A percentile compares a stretch with the other conserved stretches of the same genome.
These are phyloP conservation scores for Melieria picta DNA, from an alignment of 2,888 invertebrate species.

Conservation along the genomic window DNA sequence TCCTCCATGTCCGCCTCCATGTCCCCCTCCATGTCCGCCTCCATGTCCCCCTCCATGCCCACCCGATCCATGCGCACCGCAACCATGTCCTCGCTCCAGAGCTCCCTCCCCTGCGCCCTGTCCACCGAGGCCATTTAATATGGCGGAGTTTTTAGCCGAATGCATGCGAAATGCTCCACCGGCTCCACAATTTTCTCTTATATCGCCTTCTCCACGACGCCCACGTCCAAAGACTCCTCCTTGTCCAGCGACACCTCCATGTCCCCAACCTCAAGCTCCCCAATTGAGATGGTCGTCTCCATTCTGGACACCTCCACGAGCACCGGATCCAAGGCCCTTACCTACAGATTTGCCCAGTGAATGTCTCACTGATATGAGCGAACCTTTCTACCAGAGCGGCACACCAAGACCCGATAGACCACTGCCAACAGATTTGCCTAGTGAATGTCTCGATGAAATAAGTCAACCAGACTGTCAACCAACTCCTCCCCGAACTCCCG, in stretches of 20 bases:
- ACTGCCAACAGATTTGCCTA: slow-evolving; percentile 13
- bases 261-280: too few species aligned
- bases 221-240: neutral
- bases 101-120: neutral
- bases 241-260: too few species aligned
- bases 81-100: neutral
- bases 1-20: neutral
- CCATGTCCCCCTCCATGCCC: neutral
- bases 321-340: neutral
- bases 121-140: neutral
- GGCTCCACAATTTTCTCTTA: slow-evolving; percentile 18
- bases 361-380: slow-evolving; percentile 16
- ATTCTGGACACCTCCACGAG: neutral
- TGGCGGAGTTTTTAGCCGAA: neutral
- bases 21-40: neutral
- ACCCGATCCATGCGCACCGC: slow-evolving; percentile 1
- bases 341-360: slow-evolving; percentile 22
- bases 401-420: neutral
- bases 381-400: slow-evolving; percentile 14
- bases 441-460: slow-evolving; percentile 27
- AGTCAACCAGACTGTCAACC: slow-evolving; percentile 22
- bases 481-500: slow-evolving; percentile 3
- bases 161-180: slow-evolving; percentile 10
- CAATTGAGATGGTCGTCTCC: too few species aligned
- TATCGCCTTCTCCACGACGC: slow-evolving; percentile 11